Percentiles rank a stretch among this genome's conserved stretches.
These are phyloP conservation scores for Minunthozetes semirufus DNA, from an alignment of 2,888 invertebrate genomes.

Conservation along the genomic window DNA sequence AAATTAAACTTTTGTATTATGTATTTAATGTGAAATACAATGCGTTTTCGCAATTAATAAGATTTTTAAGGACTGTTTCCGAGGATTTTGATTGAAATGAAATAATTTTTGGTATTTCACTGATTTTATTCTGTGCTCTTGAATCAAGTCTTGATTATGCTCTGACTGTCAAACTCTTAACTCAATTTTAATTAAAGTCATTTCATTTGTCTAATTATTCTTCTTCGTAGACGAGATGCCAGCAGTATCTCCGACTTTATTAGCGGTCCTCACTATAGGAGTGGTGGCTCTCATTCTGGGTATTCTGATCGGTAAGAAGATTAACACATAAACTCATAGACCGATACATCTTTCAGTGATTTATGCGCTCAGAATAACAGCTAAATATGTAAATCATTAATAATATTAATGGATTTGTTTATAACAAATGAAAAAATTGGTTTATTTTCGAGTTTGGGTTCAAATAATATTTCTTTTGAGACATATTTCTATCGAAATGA, in stretches of 20 bases:
- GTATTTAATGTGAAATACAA: no score
- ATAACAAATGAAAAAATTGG: constrained; percentile 22
- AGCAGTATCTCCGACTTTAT: constrained; percentile 34
- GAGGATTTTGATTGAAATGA: not conserved
- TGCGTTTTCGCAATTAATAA: not conserved
- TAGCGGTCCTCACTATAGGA: constrained; percentile 35
- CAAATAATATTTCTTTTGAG: constrained; percentile 17
- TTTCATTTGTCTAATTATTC: not conserved
- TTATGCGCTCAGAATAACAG: constrained; percentile 13
- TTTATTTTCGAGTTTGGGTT: not conserved
- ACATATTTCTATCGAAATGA: not conserved
- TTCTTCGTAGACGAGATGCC: constrained; percentile 6
- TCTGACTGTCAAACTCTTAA: not conserved
- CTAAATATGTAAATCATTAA: constrained; percentile 15
- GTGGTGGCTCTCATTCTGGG: constrained; percentile 34
- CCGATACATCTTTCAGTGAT: not conserved
- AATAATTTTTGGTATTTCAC: not conserved
- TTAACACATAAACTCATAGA: not conserved
- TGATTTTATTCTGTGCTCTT: not conserved
- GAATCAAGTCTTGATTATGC: no score
- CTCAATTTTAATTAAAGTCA: constrained; percentile 5
- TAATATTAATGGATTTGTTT: constrained; percentile 29
- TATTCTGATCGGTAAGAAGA: constrained; percentile 34
- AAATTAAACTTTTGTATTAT: no score
- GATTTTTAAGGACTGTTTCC: not conserved